phyloP scores from a whole-genome alignment of 1,140 invertebrate genomes.

The Calephelis virginiensis region DNA sequence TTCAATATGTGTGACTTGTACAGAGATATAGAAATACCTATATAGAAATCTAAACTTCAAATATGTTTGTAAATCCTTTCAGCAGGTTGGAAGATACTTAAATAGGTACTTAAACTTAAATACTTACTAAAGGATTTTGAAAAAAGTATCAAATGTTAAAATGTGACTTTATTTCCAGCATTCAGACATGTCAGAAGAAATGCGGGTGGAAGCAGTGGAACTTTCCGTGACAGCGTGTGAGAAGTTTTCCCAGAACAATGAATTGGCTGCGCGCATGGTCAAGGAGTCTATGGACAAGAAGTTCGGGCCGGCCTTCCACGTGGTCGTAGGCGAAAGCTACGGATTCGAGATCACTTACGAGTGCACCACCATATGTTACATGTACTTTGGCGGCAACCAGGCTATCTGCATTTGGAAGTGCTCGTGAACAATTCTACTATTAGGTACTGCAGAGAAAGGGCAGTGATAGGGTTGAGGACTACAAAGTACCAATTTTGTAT shows the following conservation, averaged over 20 bases:
- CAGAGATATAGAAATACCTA: too few relatives aligned
- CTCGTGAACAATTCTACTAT: slow-evolving; percentile 66
- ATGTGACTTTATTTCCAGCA: slow-evolving; percentile 76
- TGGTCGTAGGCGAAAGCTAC: slow-evolving; percentile 94
- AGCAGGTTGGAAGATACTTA: too few relatives aligned
- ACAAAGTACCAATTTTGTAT: too few relatives aligned
- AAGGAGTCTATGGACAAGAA: slow-evolving; percentile 97
- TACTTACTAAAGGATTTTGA: neutral
- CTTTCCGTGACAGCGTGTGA: slow-evolving; percentile 94
- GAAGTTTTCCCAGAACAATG: slow-evolving; percentile 90
- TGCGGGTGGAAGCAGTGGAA: slow-evolving; percentile 93
- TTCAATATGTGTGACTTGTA: too few relatives aligned
- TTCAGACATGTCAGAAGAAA: slow-evolving; percentile 95
- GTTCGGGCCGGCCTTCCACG: slow-evolving; percentile 95
- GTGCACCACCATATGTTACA: slow-evolving; percentile 92
- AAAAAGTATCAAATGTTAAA: neutral
- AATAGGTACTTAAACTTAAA: too few relatives aligned
- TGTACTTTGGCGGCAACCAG: slow-evolving; percentile 95
- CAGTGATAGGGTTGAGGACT: too few relatives aligned
- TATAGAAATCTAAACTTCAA: too few relatives aligned
- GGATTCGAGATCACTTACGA: slow-evolving; percentile 96
- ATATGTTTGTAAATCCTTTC: too few relatives aligned
- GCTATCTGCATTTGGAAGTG: slow-evolving; percentile 96
- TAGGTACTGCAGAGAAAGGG: too few relatives aligned
- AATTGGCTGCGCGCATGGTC: slow-evolving; percentile 88